These are phyloP conservation scores for Paraescarpia echinospica DNA, from an alignment of 1,140 invertebrate species.

Conservation along the genomic window DNA sequence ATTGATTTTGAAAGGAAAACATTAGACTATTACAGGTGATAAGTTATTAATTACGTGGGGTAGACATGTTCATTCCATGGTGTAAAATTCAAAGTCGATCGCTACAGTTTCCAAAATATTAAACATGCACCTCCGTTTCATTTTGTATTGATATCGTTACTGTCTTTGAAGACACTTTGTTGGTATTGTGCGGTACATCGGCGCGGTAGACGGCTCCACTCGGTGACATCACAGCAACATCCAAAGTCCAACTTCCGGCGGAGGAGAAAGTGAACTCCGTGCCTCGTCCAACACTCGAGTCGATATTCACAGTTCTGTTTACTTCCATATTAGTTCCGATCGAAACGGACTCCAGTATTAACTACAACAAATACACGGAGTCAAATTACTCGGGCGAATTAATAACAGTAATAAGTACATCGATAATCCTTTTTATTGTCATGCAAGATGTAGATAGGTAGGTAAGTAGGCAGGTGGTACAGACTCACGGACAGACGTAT, in stretches of 20 bases:
- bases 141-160: not conserved
- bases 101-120: too few species aligned
- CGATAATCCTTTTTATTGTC: too few species aligned
- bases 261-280: not conserved
- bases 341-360: not conserved
- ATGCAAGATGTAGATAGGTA: too few species aligned
- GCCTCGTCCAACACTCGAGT: not conserved
- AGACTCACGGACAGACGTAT: not conserved
- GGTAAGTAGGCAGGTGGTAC: too few species aligned
- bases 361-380: not conserved
- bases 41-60: too few species aligned
- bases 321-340: not conserved
- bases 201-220: not conserved
- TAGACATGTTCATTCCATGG: too few species aligned
- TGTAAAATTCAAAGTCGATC: too few species aligned
- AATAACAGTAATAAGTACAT: not conserved
- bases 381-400: not conserved
- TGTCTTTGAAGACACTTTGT: not conserved
- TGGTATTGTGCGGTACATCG: not conserved
- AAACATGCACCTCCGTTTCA: not conserved
- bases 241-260: not conserved
- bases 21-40: too few species aligned
- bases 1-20: too few species aligned
- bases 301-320: not conserved
- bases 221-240: not conserved